These are phyloP conservation scores for Agelas oroides DNA, from an alignment of 37 sponge, comb jelly and placozoan genomes.

Conservation along the genomic window DNA sequence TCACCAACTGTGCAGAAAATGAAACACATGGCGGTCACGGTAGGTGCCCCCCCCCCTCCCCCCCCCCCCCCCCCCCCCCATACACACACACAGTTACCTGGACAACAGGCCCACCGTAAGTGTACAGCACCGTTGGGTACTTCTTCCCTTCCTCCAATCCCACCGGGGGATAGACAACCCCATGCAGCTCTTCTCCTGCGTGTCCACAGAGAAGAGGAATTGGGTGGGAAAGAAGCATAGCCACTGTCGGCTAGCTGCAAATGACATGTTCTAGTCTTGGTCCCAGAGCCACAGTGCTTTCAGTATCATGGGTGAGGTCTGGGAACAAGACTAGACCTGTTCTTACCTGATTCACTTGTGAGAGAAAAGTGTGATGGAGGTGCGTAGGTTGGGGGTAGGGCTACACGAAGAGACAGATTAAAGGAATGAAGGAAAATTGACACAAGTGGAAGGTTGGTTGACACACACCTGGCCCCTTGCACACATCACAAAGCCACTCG, in stretches of 20 bases:
- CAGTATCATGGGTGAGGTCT: too few relatives aligned
- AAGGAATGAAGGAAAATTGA: too few relatives aligned
- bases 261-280: too few relatives aligned
- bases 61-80: too few relatives aligned
- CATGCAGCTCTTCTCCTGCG: conserved; percentile 74
- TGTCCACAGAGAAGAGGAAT: too few relatives aligned
- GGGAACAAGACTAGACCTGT: neutral
- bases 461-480: conserved; percentile 25
- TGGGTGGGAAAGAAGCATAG: conserved; percentile 1
- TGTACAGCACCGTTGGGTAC: conserved; percentile 79
- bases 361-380: conserved; percentile 22
- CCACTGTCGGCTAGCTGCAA: too few relatives aligned
- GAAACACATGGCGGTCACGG: too few relatives aligned
- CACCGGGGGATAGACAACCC: conserved; percentile 44
- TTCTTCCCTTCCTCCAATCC: conserved; percentile 39
- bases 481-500: neutral
- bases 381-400: conserved; percentile 7
- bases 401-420: too few relatives aligned
- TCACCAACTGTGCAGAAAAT: conserved; percentile 76
- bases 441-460: neutral
- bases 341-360: conserved; percentile 10
- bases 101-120: conserved; percentile 84
- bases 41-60: too few relatives aligned
- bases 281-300: too few relatives aligned
- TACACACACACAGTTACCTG: conserved; percentile 69